These are phyloP conservation scores for Synergus umbraculus DNA, from an alignment of 2,888 invertebrate genomes.

Conservation along the genomic window DNA sequence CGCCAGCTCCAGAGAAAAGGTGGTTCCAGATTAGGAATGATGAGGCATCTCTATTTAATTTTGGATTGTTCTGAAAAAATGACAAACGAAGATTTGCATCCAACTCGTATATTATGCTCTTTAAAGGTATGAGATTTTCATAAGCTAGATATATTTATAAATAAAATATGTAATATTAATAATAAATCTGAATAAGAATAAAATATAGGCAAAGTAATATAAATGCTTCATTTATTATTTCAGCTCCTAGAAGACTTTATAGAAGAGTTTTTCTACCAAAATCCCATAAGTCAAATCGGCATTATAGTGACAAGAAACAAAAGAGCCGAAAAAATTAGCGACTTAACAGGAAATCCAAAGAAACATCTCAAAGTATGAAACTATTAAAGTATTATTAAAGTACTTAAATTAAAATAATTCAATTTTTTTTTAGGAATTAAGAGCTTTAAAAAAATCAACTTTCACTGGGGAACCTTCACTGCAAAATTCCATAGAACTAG, in stretches of 20 bases:
- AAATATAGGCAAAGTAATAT: conserved; percentile 6
- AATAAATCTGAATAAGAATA: conserved; percentile 16
- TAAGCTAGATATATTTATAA: conserved; percentile 25
- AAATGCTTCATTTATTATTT: conserved; percentile 66
- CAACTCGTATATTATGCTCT: conserved; percentile 91
- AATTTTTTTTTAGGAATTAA: conserved; percentile 65
- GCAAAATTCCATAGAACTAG: conserved; percentile 96
- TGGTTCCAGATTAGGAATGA: conserved; percentile 96
- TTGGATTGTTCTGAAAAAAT: conserved; percentile 97
- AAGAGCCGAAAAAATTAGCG: conserved; percentile 94
- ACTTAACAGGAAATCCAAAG: conserved; percentile 91
- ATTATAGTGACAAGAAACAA: conserved; percentile 95
- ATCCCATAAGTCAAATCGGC: conserved; percentile 98
- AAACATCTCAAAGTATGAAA: conserved; percentile 85
- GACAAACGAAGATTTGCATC: conserved; percentile 96
- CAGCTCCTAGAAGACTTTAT: conserved; percentile 95
- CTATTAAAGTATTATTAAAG: not conserved
- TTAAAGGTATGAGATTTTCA: conserved; percentile 84
- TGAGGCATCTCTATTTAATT: conserved; percentile 95
- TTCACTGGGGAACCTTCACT: conserved; percentile 96
- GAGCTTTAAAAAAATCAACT: conserved; percentile 81
- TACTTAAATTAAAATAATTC: not conserved
- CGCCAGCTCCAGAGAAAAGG: conserved; percentile 85
- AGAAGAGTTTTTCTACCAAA: conserved; percentile 98
- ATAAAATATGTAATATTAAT: not conserved